phyloP scores from a whole-genome alignment of 2,797 vertebrate species.

The Hypotaenidia philippensis region DNA sequence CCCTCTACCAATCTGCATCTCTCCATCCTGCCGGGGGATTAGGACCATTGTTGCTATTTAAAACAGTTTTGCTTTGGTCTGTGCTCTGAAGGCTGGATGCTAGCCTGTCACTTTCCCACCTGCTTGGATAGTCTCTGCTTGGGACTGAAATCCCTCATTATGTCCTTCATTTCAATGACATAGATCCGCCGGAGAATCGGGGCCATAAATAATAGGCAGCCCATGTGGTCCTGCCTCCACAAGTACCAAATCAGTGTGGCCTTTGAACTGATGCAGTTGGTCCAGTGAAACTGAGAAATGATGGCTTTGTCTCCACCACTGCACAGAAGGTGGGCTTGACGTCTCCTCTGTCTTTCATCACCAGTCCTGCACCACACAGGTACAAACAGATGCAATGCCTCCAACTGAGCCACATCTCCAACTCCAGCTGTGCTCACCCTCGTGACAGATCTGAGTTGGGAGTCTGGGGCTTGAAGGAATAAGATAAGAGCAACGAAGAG shows the following conservation, averaged over 20 bases:
- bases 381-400: neutral
- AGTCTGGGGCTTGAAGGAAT: neutral
- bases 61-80: slow-evolving; percentile 40
- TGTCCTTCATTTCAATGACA: slow-evolving; percentile 53
- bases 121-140: slow-evolving; percentile 61
- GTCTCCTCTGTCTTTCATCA: neutral
- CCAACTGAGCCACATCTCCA: neutral
- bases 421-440: neutral
- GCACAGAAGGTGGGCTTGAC: neutral
- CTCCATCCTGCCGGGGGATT: slow-evolving; percentile 10
- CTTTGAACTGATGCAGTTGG: neutral
- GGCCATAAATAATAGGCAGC: slow-evolving; percentile 29
- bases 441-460: neutral
- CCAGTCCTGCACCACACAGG: neutral
- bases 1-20: slow-evolving; percentile 46
- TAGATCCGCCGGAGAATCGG: neutral
- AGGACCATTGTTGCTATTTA: slow-evolving; percentile 64
- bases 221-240: neutral
- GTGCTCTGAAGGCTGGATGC: slow-evolving; percentile 39
- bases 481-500: neutral
- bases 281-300: slow-evolving; percentile 1
- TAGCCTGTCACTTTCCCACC: slow-evolving; percentile 51
- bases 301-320: neutral
- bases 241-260: slow-evolving; percentile 9
- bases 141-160: slow-evolving; percentile 65